phyloP scores from a whole-genome alignment of 2,113 vertebrate genomes.

The Triplophysa rosa region DNA sequence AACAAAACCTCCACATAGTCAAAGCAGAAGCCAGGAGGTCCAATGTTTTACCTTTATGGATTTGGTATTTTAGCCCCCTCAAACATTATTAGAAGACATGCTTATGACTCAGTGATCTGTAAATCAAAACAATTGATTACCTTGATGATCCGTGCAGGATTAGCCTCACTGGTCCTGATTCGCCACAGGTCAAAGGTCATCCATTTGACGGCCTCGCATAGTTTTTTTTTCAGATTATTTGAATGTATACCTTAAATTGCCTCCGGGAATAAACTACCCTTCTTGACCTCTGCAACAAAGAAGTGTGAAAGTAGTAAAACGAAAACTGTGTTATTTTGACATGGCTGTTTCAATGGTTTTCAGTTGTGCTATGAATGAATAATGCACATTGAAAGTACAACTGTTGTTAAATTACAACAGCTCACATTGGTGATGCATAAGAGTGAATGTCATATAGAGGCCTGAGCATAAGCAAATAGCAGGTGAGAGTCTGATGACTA shows the following conservation, averaged over 20 bases:
- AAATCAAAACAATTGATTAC: neutral
- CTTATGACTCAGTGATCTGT: neutral
- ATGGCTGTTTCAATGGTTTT: slow-evolving; percentile 11
- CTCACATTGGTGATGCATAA: neutral
- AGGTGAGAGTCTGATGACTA: slow-evolving; percentile 50
- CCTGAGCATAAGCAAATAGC: slow-evolving; percentile 59
- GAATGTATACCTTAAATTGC: neutral
- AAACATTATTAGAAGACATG: neutral
- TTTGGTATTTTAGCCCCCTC: neutral
- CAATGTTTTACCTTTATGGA: neutral
- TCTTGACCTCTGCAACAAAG: neutral
- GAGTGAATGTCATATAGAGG: slow-evolving; percentile 59
- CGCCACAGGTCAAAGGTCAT: slow-evolving; percentile 11
- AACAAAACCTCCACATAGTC: neutral
- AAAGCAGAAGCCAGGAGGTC: neutral
- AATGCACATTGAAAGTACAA: neutral
- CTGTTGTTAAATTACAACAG: slow-evolving; percentile 34
- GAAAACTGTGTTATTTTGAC: slow-evolving; percentile 12
- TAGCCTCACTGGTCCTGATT: neutral
- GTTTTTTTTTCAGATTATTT: neutral
- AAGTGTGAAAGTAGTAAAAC: no score
- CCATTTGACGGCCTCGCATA: neutral
- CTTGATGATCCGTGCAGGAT: neutral
- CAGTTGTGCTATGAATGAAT: neutral
- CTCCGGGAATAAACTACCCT: neutral